Evolutionary conservation across 2,888 invertebrate species (phyloP).

Genomic region (Pharmacophagus antenor): DNA sequence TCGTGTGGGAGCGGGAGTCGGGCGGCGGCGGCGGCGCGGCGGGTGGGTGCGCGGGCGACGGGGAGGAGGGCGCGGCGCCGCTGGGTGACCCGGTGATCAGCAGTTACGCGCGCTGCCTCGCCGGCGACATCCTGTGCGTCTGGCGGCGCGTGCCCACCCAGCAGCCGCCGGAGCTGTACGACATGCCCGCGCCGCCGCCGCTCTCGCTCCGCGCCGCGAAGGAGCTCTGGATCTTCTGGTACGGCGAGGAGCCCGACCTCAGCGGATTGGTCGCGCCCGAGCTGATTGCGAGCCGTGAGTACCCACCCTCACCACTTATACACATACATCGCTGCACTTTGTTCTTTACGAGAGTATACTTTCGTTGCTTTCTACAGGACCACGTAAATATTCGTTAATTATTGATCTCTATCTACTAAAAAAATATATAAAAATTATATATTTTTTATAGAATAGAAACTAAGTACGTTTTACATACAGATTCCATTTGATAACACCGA

Average conservation of each 20-base stretch:
- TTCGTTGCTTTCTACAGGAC: neutral
- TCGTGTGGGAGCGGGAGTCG: slow-evolving; percentile 88
- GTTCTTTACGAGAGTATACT: no score
- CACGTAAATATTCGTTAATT: no score
- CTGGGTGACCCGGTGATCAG: slow-evolving; percentile 94
- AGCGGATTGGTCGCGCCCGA: slow-evolving; percentile 91
- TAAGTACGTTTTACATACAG: no score
- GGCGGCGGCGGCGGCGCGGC: slow-evolving; percentile 65
- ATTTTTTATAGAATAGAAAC: no score
- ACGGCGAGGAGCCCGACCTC: slow-evolving; percentile 97
- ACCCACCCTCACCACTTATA: slow-evolving; percentile 31
- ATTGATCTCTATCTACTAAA: no score
- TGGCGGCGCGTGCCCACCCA: slow-evolving; percentile 93
- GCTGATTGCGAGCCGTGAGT: slow-evolving; percentile 92
- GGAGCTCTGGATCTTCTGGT: slow-evolving; percentile 99
- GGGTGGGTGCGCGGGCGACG: slow-evolving; percentile 59
- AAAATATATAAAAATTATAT: no score
- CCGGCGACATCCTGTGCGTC: slow-evolving; percentile 97
- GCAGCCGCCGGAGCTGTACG: slow-evolving; percentile 72
- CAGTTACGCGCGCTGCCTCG: slow-evolving; percentile 94
- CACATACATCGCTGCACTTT: neutral
- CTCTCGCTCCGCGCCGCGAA: slow-evolving; percentile 93
- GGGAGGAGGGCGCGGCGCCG: slow-evolving; percentile 82
- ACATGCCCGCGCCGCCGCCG: slow-evolving; percentile 84
- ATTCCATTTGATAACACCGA: no score